Evolutionary conservation across 2,888 invertebrate species (phyloP), one percentile per base, ranked within the genome.

Genomic region (Cenopis cana): DNA sequence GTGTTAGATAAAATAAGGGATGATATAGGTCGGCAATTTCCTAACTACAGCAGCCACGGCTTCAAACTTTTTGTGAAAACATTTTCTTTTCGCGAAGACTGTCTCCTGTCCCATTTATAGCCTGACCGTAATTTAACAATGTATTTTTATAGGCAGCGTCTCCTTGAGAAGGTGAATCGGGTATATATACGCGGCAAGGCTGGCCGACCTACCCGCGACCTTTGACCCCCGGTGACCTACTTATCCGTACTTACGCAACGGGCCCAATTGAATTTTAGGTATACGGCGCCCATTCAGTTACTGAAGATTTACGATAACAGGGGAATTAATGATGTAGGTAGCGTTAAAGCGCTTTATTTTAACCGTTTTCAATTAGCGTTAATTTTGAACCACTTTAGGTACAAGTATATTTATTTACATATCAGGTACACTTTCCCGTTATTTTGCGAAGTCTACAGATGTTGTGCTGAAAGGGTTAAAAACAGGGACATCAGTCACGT

Each of bases 201-300:
- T 82, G 81, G 79, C 80, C 75, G 91, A 90, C 90, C 92, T 90
- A 88, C 88, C 87, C 89, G 88, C 90, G 94, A 94, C 94, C 94
- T 93, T 93, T 94, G 94, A 94, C 94, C 94, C 94, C 86, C 93
- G 93, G 89, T 89, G 94, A 94, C 94, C 94, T 91, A 94, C 86
- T 89, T 88, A 80, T 62, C 68, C 76, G 77, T 90, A 90, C 89
- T 91, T 91, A 88, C 83, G 79, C 83, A 87, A 77, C 74, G 75
- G 76, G 76, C 74, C 77, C 78, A 80, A 78, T 79, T 80, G 77
- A 78, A 80, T 82, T 78, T 78, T 76, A n/a, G n/a, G n/a, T n/a
- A 77, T 79, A 77, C 76, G 81, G 36, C 12, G 12, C 65, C 55
- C 57, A 67, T 67, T 67, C 33, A 57, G 33, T 52, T 36, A 36